Evolutionary conservation across 1,140 invertebrate species (phyloP).

Genomic region (Muscidifurax raptorellus): DNA sequence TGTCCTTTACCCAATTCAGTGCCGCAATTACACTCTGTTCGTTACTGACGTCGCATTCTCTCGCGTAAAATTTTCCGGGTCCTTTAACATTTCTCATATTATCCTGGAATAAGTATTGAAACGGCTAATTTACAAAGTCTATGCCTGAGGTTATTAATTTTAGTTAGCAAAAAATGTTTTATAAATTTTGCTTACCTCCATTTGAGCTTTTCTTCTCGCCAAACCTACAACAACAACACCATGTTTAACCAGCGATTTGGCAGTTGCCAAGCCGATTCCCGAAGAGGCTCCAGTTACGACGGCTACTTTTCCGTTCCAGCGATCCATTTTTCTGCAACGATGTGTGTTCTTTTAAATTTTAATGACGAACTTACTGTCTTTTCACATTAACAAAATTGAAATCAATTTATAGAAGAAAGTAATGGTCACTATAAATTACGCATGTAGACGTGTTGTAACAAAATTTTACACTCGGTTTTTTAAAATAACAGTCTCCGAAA

Average conservation of each 20-base stretch:
- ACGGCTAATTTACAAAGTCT: not conserved
- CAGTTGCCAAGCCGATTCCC: not conserved
- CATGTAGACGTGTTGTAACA: too few relatives aligned
- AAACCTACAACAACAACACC: conserved; percentile 10
- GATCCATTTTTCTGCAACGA: conserved; percentile 2
- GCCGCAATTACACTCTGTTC: conserved; percentile 77
- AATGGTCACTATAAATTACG: too few relatives aligned
- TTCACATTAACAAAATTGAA: too few relatives aligned
- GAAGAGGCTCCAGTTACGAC: not conserved
- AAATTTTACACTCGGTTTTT: too few relatives aligned
- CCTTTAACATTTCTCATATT: conserved; percentile 56
- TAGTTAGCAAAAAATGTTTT: not conserved
- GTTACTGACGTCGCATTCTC: conserved; percentile 78
- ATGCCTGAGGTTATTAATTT: not conserved
- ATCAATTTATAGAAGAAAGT: too few relatives aligned
- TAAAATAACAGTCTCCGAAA: too few relatives aligned
- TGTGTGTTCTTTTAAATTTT: too few relatives aligned
- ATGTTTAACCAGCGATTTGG: not conserved
- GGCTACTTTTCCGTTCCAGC: conserved; percentile 28
- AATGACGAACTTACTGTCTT: too few relatives aligned
- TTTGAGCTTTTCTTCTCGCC: not conserved
- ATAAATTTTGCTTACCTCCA: conserved; percentile 14
- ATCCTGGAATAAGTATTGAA: conserved; percentile 36
- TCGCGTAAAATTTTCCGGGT: conserved; percentile 63
- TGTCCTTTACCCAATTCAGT: conserved; percentile 77